phyloP scores from a whole-genome alignment of 1,140 invertebrate genomes.

The Neuroterus valhalla region DNA sequence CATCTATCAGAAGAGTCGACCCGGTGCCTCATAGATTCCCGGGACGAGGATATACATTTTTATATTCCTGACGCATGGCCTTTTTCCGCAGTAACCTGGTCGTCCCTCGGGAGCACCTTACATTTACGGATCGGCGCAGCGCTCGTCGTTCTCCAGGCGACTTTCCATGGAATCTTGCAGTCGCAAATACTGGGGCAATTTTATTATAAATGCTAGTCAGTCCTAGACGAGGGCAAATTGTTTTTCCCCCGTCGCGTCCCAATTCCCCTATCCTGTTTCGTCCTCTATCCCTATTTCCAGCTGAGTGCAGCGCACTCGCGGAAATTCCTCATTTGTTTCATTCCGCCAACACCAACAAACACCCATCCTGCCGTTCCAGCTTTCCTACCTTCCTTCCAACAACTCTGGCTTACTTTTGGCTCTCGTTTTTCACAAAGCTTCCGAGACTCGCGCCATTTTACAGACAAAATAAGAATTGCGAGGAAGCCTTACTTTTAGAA shows the following conservation, averaged over 20 bases:
- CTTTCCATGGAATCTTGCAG: slow-evolving; percentile 62
- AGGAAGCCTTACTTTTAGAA: slow-evolving; percentile 49
- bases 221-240: slow-evolving; percentile 55
- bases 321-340: slow-evolving; percentile 67
- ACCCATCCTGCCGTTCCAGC: not conserved
- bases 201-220: slow-evolving; percentile 62
- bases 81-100: not conserved
- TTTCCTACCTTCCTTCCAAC: slow-evolving; percentile 6
- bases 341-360: slow-evolving; percentile 36
- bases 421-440: slow-evolving; percentile 24
- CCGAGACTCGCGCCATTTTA: slow-evolving; percentile 37
- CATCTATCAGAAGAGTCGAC: too few relatives aligned
- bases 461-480: slow-evolving; percentile 54
- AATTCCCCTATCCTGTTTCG: slow-evolving; percentile 18
- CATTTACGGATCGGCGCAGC: slow-evolving; percentile 48
- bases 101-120: not conserved
- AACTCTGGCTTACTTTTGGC: not conserved
- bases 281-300: slow-evolving; percentile 6
- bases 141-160: slow-evolving; percentile 37
- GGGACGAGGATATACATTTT: not conserved
- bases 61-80: slow-evolving; percentile 36
- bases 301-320: slow-evolving; percentile 44
- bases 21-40: too few relatives aligned
- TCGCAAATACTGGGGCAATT: slow-evolving; percentile 66
- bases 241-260: slow-evolving; percentile 51